These are phyloP conservation scores for Patiria pectinifera DNA, from an alignment of 53 echinoderm and acorn worm species.

Conservation along the genomic window DNA sequence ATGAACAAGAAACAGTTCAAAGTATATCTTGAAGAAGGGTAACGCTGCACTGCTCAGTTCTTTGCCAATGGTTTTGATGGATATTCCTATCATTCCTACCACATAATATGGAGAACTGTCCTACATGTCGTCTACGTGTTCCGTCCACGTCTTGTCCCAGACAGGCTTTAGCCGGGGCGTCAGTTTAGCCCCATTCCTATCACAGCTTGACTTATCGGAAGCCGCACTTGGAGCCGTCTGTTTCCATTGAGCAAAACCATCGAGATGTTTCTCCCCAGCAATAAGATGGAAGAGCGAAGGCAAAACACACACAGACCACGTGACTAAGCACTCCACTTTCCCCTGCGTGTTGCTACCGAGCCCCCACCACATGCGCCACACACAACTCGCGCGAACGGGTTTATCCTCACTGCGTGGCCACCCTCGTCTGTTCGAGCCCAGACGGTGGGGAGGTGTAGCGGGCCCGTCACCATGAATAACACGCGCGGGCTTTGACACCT, in stretches of 20 bases:
- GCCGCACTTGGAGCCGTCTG: neutral
- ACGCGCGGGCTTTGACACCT: constrained; percentile 28
- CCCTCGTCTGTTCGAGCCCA: neutral
- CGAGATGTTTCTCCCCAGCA: neutral
- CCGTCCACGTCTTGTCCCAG: neutral
- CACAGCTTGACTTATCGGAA: constrained; percentile 40
- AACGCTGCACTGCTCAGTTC: neutral
- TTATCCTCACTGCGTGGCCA: constrained; percentile 14
- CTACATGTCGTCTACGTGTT: neutral
- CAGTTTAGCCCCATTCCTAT: constrained; percentile 42
- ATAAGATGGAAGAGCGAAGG: neutral
- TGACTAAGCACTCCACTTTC: neutral
- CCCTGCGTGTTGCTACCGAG: neutral
- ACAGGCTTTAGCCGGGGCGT: neutral
- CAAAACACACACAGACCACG: neutral
- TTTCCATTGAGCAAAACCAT: constrained; percentile 3
- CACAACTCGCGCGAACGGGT: neutral
- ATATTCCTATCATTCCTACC: neutral
- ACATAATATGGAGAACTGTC: neutral
- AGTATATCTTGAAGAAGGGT: neutral
- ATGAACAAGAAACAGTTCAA: no score
- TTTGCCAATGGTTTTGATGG: neutral
- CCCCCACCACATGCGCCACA: neutral
- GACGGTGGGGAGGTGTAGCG: neutral
- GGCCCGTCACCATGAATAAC: constrained; percentile 47